Conservation (phyloP, 2,888 invertebrate genomes). For the Diadegma fenestrale region DNA sequence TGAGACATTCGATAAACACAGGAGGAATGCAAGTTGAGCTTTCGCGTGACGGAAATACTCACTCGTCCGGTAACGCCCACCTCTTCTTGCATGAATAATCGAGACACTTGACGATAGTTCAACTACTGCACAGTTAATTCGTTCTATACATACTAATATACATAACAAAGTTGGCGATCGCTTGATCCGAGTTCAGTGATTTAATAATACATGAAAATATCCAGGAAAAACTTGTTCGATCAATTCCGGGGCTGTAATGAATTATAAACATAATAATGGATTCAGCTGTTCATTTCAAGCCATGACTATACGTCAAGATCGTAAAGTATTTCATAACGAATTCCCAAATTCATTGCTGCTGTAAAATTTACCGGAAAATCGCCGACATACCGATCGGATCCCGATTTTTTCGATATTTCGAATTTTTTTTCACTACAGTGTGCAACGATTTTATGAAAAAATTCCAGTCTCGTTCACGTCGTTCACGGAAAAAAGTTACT, state of each 20-base stretch:
- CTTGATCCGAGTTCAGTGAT: background rate
- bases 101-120: conserved; percentile 48
- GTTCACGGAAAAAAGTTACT: no score
- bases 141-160: conserved; percentile 3
- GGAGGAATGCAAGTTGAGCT: conserved; percentile 49
- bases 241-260: background rate
- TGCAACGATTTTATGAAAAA: background rate
- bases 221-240: background rate
- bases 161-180: background rate
- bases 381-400: background rate
- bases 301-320: background rate
- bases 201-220: background rate
- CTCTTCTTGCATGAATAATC: conserved; percentile 51
- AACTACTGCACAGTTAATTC: conserved; percentile 28
- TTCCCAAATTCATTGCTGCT: background rate
- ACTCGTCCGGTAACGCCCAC: conserved; percentile 39
- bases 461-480: background rate
- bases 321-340: background rate
- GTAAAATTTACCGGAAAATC: background rate
- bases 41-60: conserved; percentile 45
- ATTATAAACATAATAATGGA: background rate
- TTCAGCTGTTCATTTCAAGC: background rate
- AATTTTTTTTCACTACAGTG: background rate
- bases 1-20: conserved; percentile 60
- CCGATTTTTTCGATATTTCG: background rate